Base-by-base conservation (phyloP, 2,113 vertebrate species). In the Prietella phreatophila region DNA sequence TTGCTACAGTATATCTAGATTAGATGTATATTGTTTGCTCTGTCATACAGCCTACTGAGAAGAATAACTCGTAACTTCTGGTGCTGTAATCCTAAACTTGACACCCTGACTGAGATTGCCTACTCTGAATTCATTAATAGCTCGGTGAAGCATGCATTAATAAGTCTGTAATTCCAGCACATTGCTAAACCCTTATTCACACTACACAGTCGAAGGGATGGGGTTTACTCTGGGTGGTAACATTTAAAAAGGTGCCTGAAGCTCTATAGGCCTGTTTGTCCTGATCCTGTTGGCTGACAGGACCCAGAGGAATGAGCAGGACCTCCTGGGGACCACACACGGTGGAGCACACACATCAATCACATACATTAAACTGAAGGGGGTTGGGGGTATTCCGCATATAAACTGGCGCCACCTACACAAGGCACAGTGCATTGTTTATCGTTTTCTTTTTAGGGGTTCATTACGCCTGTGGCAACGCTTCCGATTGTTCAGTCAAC, bases 271-370 rank as follows among this genome's bases (percentile, higher is more conserved):
- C 89, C 85, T 91, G 93, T 75, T 94, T 94, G 93, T 94, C 92
- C 88, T 79, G 42, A 84, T 90, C 84, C 83, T 95, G 93, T 93
- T 89, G 93, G 92, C 90, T 93, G 92, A 94, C 92, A 93, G 90
- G 92, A 93, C 92, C 93, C 91, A 93, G 93, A 93, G 91, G 92
- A 86, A 89, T 82, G 73, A 55, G 47, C 84, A 73, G 73, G 85
- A 90, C 88, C 85, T 91, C 86, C 15, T 30, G 88, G 91, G 81
- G 95, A 95, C 95, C 95, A 96, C 95, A 36, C 87, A 81, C 67
- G 8, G 85, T 33, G 73, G 71, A 79, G 65, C 30, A 69, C 79
- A 33, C 20, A 61, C 22, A 84, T 15, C 71, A 42, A 11, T 19
- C 33, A 22, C 79, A 83, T n/a, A 56, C 14, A 33, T 80, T 58